Conservation (phyloP, 2,888 invertebrate genomes). For the Nymphalis urticae region DNA sequence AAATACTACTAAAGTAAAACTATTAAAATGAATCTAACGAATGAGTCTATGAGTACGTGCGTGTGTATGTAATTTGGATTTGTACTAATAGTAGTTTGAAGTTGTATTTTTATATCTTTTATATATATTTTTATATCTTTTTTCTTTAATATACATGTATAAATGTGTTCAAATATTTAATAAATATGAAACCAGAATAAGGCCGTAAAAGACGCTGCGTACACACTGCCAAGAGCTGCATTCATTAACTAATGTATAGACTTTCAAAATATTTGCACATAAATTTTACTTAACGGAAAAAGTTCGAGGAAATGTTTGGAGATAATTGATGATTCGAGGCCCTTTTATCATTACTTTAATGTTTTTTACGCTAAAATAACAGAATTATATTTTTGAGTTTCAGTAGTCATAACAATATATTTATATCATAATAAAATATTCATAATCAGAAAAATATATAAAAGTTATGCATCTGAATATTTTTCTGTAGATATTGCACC, state of each 20-base stretch:
- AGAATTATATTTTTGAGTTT: background rate
- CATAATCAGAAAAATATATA: too few species aligned
- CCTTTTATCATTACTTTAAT: slow-evolving; percentile 38
- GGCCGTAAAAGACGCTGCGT: slow-evolving; percentile 56
- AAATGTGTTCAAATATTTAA: background rate
- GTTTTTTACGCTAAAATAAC: slow-evolving; percentile 8
- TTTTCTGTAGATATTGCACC: too few species aligned
- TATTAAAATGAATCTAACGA: too few species aligned
- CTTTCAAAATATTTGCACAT: slow-evolving; percentile 79
- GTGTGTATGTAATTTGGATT: too few species aligned
- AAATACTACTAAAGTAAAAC: too few species aligned
- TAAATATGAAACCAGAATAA: slow-evolving; percentile 52
- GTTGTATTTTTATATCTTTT: too few species aligned
- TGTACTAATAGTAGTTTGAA: too few species aligned
- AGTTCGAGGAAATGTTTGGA: slow-evolving; percentile 51
- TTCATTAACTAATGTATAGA: slow-evolving; percentile 81
- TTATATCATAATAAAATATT: background rate
- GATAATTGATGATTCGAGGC: slow-evolving; percentile 50
- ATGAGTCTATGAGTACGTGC: too few species aligned
- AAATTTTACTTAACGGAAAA: slow-evolving; percentile 71
- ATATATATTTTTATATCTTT: too few species aligned
- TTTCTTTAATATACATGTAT: too few species aligned
- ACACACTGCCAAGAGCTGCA: slow-evolving; percentile 71
- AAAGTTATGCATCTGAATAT: too few species aligned
- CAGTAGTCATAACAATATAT: background rate